Conservation (phyloP, 2,113 vertebrate species). For the Haliaeetus leucogaster region DNA sequence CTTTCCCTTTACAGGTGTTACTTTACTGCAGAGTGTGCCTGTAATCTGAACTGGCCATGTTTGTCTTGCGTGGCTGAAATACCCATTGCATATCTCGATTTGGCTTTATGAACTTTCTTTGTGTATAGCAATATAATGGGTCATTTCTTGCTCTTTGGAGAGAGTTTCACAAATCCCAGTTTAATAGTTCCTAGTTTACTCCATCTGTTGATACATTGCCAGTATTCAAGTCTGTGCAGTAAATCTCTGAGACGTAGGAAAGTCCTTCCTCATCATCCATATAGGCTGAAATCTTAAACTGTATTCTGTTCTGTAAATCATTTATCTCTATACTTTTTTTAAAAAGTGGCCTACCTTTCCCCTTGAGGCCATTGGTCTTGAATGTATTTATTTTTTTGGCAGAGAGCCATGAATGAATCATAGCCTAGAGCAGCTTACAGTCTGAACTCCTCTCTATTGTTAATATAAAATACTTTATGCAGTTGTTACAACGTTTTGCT, state of each 20-base stretch:
- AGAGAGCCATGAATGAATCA: constrained; percentile 54
- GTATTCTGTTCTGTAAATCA: constrained; percentile 52
- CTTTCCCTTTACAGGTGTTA: not conserved
- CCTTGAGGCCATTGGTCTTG: constrained; percentile 42
- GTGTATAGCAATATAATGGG: not conserved
- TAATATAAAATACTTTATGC: not conserved
- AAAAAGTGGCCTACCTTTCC: constrained; percentile 36
- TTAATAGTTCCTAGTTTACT: not conserved
- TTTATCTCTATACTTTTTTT: constrained; percentile 41
- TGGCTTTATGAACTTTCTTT: constrained; percentile 4
- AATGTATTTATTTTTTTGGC: constrained; percentile 56
- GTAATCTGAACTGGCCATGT: not conserved
- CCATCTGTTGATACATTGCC: constrained; percentile 18
- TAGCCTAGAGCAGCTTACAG: not conserved
- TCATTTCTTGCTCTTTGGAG: not conserved
- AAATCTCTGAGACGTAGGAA: not conserved
- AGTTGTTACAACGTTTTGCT: not conserved
- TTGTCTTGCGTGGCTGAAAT: not conserved
- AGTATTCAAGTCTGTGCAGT: not conserved
- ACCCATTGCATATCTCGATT: not conserved
- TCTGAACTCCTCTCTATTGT: constrained; percentile 20
- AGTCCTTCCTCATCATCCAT: not conserved
- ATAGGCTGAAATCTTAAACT: constrained; percentile 14
- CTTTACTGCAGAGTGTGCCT: not conserved
- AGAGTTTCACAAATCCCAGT: constrained; percentile 2